Percentiles rank a stretch among this genome's conserved stretches.
Conservation (phyloP, 2,113 vertebrate species). For the Cacatua alba region DNA sequence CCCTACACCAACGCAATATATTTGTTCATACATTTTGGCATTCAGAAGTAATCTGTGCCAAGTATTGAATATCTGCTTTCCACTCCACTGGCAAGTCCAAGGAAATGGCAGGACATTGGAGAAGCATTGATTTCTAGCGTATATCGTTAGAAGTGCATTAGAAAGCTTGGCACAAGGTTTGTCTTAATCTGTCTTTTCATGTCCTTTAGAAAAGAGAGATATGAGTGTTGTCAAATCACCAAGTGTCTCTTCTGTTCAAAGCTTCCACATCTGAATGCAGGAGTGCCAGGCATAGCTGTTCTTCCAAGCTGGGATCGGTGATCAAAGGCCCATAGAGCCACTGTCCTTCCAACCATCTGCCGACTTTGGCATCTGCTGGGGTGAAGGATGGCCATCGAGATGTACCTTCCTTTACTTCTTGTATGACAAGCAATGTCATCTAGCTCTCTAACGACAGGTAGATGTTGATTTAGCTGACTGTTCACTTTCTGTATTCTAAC, state of each 20-base stretch:
- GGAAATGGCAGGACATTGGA: background rate
- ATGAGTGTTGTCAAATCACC: background rate
- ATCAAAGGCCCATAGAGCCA: background rate
- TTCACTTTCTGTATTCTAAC: background rate
- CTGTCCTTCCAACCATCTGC: background rate
- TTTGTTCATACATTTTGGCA: background rate
- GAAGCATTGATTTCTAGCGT: background rate
- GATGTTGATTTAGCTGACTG: background rate
- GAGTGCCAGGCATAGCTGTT: background rate
- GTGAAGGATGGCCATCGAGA: background rate
- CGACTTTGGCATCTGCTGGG: background rate
- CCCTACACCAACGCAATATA: background rate
- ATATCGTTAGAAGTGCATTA: slow-evolving; percentile 26
- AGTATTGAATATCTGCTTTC: slow-evolving; percentile 46
- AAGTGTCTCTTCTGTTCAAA: background rate
- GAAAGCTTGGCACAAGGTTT: slow-evolving; percentile 30
- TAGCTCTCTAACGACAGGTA: background rate
- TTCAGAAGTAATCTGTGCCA: slow-evolving; percentile 12
- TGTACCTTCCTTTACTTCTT: background rate
- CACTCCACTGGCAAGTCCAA: background rate
- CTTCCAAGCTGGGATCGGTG: background rate
- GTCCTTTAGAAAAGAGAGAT: background rate
- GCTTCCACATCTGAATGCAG: rapidly evolving
- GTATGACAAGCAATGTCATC: background rate
- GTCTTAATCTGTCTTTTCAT: slow-evolving; percentile 32